phyloP scores from a whole-genome alignment of 1,140 invertebrate genomes.

The Trichomalopsis sarcophagae region DNA sequence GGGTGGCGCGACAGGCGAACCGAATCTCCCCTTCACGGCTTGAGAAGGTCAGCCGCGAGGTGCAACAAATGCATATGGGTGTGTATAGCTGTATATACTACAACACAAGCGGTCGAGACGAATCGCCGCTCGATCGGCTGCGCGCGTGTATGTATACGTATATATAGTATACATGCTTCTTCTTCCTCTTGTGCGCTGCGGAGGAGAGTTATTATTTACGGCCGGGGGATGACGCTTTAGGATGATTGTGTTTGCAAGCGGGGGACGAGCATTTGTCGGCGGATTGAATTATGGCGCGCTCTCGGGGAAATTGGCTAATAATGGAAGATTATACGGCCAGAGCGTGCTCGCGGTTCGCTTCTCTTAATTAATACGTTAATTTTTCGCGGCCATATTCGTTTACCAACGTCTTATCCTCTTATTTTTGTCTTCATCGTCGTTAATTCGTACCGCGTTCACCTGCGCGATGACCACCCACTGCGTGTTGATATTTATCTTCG shows the following conservation, averaged over 20 bases:
- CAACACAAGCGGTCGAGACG: not conserved
- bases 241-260: not conserved
- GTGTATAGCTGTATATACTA: no score
- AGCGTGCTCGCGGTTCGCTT: not conserved
- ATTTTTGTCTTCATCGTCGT: not conserved
- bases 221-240: not conserved
- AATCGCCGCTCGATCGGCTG: not conserved
- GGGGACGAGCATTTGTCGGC: conserved; percentile 2
- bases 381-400: not conserved
- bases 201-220: not conserved
- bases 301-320: conserved; percentile 3
- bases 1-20: conserved; percentile 51
- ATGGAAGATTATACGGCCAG: not conserved
- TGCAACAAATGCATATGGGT: not conserved
- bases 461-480: not conserved
- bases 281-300: not conserved
- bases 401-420: not conserved
- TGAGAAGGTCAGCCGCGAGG: conserved; percentile 52
- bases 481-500: no score
- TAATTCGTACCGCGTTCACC: not conserved
- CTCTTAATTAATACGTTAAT: conserved; percentile 1
- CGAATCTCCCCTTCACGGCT: conserved; percentile 58
- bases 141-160: no score
- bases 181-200: not conserved
- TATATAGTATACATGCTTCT: no score